Evolutionary conservation across 2,888 invertebrate species (phyloP).

Genomic region (Rhopalosiphum nymphaeae): DNA sequence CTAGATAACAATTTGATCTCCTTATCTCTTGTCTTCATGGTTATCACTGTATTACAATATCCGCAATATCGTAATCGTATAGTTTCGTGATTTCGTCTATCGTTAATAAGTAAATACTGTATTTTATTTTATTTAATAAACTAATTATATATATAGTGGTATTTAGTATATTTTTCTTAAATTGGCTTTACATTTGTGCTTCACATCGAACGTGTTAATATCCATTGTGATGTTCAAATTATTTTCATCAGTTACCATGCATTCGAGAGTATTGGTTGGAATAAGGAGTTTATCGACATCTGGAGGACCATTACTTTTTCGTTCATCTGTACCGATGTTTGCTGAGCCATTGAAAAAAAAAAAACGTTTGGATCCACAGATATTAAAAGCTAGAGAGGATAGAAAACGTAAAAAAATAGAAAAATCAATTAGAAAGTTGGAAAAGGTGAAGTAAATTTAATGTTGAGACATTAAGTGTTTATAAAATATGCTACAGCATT

Average conservation of each 20-base stretch:
- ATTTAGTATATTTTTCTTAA: not conserved
- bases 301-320: constrained; percentile 50
- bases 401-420: constrained; percentile 86
- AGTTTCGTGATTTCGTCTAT: too few relatives aligned
- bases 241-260: not conserved
- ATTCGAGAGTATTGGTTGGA: not conserved
- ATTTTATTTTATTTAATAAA: not conserved
- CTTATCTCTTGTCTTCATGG: too few relatives aligned
- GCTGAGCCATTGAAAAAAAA: constrained; percentile 93
- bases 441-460: constrained; percentile 40
- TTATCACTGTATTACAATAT: too few relatives aligned
- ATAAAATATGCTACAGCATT: not conserved
- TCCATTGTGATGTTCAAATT: constrained; percentile 30
- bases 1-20: too few relatives aligned
- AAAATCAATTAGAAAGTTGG: constrained; percentile 84
- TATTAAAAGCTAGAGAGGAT: constrained; percentile 85
- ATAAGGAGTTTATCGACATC: constrained; percentile 18
- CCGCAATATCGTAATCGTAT: too few relatives aligned
- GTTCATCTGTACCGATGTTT: constrained; percentile 71
- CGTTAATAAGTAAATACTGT: too few relatives aligned
- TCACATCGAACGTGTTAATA: not conserved
- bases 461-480: not conserved
- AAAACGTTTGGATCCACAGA: constrained; percentile 84
- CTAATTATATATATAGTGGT: not conserved
- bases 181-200: not conserved